Evolutionary conservation across 1,140 invertebrate species (phyloP).

Genomic region (Eurosta solidaginis): DNA sequence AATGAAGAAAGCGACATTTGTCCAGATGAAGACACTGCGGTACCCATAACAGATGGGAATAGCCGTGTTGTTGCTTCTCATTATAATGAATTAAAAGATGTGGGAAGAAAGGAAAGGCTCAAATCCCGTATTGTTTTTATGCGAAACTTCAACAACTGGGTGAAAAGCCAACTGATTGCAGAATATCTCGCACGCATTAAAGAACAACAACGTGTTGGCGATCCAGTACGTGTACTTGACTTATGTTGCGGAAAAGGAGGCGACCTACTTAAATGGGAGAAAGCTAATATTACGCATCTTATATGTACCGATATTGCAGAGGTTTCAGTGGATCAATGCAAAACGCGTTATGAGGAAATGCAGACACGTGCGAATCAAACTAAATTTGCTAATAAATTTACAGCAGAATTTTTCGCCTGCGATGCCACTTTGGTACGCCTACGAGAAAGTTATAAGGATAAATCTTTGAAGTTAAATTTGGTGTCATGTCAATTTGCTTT

Average conservation of each 20-base stretch:
- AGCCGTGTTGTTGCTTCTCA: slow-evolving; percentile 76
- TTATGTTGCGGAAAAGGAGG: slow-evolving; percentile 95
- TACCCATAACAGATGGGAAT: slow-evolving; percentile 50
- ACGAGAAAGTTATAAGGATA: slow-evolving; percentile 72
- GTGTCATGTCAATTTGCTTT: slow-evolving; percentile 98
- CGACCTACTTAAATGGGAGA: slow-evolving; percentile 94
- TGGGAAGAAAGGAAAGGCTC: slow-evolving; percentile 75
- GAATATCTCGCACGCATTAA: slow-evolving; percentile 71
- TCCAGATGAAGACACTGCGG: neutral
- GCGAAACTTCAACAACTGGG: slow-evolving; percentile 99
- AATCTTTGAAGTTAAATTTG: slow-evolving; percentile 81
- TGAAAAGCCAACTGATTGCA: slow-evolving; percentile 91
- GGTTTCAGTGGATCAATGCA: slow-evolving; percentile 87
- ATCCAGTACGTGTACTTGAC: slow-evolving; percentile 69
- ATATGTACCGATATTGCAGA: slow-evolving; percentile 95
- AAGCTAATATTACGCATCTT: slow-evolving; percentile 80
- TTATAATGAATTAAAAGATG: slow-evolving; percentile 84
- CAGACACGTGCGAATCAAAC: slow-evolving; percentile 48
- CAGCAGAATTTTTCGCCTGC: slow-evolving; percentile 89
- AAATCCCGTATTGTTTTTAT: slow-evolving; percentile 90
- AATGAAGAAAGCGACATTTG: neutral
- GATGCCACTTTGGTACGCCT: slow-evolving; percentile 88
- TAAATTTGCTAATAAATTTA: slow-evolving; percentile 65
- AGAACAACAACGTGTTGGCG: slow-evolving; percentile 65
- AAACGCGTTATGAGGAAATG: slow-evolving; percentile 70